Evolutionary conservation across 2,797 vertebrate genomes (phyloP), one percentile per base, ranked within the genome.

Genomic region (Pogonophryne albipinna): DNA sequence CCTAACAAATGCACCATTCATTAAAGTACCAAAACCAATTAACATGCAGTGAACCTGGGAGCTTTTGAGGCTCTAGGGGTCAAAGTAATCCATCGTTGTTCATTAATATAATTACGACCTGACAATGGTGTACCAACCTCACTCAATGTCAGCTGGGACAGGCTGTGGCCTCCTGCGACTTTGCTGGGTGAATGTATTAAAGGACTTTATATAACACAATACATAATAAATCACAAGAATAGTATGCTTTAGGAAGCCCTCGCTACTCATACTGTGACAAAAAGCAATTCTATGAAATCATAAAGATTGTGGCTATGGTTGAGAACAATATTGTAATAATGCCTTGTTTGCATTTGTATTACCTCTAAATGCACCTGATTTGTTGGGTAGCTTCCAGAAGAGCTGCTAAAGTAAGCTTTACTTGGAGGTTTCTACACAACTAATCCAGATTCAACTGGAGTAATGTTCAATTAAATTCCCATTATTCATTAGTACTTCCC

Each of bases 11-110:
- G 57, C n/a, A 44, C 60, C 45, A 74, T 81, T 80, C 73, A 74
- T 81, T 66, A 64, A 77, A 68, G 70, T 31, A 77, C 44, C 14
- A 53, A 51, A 79, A 68, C 60, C 75, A 87, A 78, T 82, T 78
- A 81, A 69, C 23, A 49, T 38, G 59, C 47, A 64, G 65, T 77
- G 60, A 76, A 85, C 53, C 61, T 59, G 51, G 60, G 60, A 58
- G 57, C 72, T 62, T 62, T 52, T 10, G 7, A 78, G 66, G 27
- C 47, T 71, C 76, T 55, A 6, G 19, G 50, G 50, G 59, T 76
- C 71, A 78, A 63, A 27, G 55, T 66, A 83, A 80, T 66, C 51
- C 34, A 56, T 52, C 17, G 64, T 60, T 74, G 44, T 52, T 80
- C 70, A 74, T 78, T 79, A 50, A 71, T 69, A 44, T 65, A 59